These are phyloP conservation scores for Idaea biselata DNA, from an alignment of 2,888 invertebrate genomes.

Conservation along the genomic window DNA sequence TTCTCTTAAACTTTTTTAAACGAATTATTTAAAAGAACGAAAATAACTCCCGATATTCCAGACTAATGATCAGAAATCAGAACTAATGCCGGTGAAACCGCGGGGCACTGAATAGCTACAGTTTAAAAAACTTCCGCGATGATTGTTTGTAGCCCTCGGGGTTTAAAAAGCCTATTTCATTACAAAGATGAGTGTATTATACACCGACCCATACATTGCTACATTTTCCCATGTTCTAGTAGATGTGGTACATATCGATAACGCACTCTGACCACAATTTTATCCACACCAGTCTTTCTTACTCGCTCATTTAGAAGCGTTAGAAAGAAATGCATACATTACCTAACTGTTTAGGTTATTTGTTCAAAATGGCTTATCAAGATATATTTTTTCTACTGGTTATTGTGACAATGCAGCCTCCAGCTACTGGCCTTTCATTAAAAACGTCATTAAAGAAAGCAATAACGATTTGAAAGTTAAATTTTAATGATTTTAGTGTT, in stretches of 20 bases:
- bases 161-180: neutral
- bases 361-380: neutral
- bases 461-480: neutral
- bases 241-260: neutral
- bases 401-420: slow-evolving; percentile 21
- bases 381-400: neutral
- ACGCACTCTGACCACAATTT: neutral
- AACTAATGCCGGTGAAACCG: too few relatives aligned
- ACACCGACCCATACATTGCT: neutral
- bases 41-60: too few relatives aligned
- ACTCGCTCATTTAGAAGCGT: neutral
- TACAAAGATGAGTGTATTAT: neutral
- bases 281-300: neutral
- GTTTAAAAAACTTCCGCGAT: slow-evolving; percentile 1
- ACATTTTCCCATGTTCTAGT: neutral
- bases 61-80: too few relatives aligned
- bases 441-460: slow-evolving; percentile 1
- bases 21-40: too few relatives aligned
- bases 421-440: slow-evolving; percentile 9
- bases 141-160: slow-evolving; percentile 4
- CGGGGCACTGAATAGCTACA: too few relatives aligned
- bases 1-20: too few relatives aligned
- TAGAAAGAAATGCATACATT: neutral
- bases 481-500: slow-evolving; percentile 1
- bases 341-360: neutral